Evolutionary conservation across 2,797 vertebrate genomes (phyloP).

Genomic region (Falco biarmicus): DNA sequence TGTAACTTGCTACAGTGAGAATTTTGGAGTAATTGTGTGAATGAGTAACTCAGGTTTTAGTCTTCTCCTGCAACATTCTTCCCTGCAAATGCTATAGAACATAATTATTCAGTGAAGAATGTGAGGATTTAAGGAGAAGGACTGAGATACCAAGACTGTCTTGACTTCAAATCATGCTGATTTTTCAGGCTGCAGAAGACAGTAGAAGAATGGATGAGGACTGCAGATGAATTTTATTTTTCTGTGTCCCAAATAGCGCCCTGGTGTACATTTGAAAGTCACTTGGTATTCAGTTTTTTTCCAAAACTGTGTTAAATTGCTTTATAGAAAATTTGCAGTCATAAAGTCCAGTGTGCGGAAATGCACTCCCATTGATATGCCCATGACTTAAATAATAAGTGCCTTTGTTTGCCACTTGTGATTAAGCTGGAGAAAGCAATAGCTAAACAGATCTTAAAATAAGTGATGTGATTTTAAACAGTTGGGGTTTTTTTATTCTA

Average conservation of each 20-base stretch:
- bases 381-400: not conserved
- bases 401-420: not conserved
- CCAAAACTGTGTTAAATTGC: not conserved
- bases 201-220: not conserved
- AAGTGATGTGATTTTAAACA: not conserved
- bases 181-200: not conserved
- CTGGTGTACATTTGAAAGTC: not conserved
- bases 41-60: not conserved
- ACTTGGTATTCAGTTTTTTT: not conserved
- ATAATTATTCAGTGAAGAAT: not conserved
- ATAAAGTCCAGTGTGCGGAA: not conserved
- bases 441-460: not conserved
- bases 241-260: not conserved
- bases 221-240: not conserved
- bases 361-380: not conserved
- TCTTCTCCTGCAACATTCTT: not conserved
- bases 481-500: rapidly evolving
- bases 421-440: not conserved
- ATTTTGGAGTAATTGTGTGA: not conserved
- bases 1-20: not conserved
- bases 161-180: not conserved
- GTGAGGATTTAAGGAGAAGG: not conserved
- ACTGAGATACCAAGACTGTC: not conserved
- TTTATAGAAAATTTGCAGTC: not conserved
- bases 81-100: not conserved